Evolutionary conservation across 2,113 vertebrate genomes (phyloP), one percentile per base, ranked within the genome.

Genomic region (Neogobius melanostomus): DNA sequence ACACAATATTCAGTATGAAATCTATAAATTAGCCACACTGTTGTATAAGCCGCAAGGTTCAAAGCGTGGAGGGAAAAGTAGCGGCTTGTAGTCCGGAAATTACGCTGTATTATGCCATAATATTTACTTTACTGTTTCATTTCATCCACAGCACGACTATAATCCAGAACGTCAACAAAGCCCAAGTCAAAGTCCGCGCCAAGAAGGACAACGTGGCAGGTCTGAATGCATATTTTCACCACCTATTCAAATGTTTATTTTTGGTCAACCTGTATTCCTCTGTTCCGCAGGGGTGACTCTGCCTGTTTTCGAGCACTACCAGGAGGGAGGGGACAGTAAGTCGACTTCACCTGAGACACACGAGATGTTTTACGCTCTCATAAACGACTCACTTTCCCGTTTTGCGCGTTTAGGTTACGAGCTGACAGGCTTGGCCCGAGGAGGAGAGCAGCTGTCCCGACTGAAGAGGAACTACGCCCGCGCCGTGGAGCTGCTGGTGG

Each of bases 161-260:
- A 69, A 99, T 99, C 85, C 98, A 99, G 85, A 99, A 99, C 51
- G 98, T 99, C 70, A 99, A 98, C 89, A 98, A 96, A 93, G 97
- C 98, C 70, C 96, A 99, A 82, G 97, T 99, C 83, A 99, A 99
- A 92, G 95, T 99, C 82, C 89, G 96, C 80, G 95, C 97, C 48
- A 99, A 98, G 91, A 98, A 91, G 84, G 98, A 99, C 90, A 99
- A 99, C 0, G 98, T 99, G 75, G 97, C 98, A 95, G 98, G 98
- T 99, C 63, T 89, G 57, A 64, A 5, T 36, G 11, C 11, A 64
- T 53, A 21, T 11, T 7, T 5, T 28, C 28, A 8, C 6, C n/a
- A 53, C 1, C 9, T 42, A 36, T 14, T 14, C 6, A 42, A 6
- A 36, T 59, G 14, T 59, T 59, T 4, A 51, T 51, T 28, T 56